Percentiles rank a stretch among this genome's conserved stretches.
These are phyloP conservation scores for Drosophila nannoptera DNA, from an alignment of 1,140 invertebrate genomes.

Conservation along the genomic window DNA sequence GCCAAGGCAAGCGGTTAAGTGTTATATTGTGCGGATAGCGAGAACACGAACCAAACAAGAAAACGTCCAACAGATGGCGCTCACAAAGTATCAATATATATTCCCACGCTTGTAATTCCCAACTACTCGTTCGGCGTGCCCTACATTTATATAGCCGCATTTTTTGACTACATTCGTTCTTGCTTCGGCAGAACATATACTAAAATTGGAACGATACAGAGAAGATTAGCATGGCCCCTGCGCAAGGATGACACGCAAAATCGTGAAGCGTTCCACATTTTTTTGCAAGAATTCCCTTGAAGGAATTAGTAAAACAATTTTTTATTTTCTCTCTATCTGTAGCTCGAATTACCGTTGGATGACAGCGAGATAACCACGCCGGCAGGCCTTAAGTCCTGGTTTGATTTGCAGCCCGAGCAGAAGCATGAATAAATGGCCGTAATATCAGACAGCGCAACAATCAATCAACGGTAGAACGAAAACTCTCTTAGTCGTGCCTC, in stretches of 20 bases:
- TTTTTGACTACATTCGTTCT: constrained; percentile 80
- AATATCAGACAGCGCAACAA: constrained; percentile 45
- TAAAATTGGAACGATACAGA: constrained; percentile 93
- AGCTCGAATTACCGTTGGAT: constrained; percentile 72
- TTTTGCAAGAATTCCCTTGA: constrained; percentile 75
- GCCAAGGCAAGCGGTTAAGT: too few species aligned
- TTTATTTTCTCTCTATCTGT: constrained; percentile 11
- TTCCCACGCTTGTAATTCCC: constrained; percentile 29
- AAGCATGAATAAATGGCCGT: constrained; percentile 60
- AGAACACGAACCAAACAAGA: not conserved
- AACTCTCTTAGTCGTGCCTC: constrained; percentile 72
- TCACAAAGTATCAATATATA: not conserved
- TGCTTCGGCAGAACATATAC: constrained; percentile 88
- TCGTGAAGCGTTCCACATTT: constrained; percentile 91
- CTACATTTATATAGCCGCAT: constrained; percentile 20
- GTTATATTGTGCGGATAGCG: too few species aligned
- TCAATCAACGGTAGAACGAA: constrained; percentile 39
- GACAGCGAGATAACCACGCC: constrained; percentile 76
- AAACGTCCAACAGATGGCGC: constrained; percentile 27
- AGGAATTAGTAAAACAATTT: too few species aligned
- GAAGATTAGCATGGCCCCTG: constrained; percentile 95
- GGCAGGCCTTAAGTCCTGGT: constrained; percentile 81
- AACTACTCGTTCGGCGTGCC: not conserved
- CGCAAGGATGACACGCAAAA: constrained; percentile 94
- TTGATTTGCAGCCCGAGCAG: constrained; percentile 81